These are phyloP conservation scores for Podarcis lilfordi DNA, from an alignment of 2,797 vertebrate genomes.

Conservation along the genomic window DNA sequence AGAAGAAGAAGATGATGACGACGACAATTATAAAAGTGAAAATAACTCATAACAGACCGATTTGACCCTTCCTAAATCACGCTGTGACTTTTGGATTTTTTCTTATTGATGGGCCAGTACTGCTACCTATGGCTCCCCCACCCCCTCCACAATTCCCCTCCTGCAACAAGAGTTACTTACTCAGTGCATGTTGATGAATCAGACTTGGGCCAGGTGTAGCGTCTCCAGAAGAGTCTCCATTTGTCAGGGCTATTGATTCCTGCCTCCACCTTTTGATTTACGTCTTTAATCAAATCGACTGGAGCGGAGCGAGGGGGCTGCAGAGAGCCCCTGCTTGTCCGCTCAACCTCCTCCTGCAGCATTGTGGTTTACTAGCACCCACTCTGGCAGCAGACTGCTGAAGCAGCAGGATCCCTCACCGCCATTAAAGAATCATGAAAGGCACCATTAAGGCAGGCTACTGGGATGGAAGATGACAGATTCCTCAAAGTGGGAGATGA, in stretches of 20 bases:
- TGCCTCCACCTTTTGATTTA: conserved; percentile 55
- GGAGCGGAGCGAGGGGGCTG: conserved; percentile 26
- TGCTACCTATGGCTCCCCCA: no score
- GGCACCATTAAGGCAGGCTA: conserved; percentile 27
- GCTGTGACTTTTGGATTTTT: background rate
- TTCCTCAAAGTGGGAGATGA: background rate
- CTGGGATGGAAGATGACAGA: conserved; percentile 10
- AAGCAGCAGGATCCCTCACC: conserved; percentile 16
- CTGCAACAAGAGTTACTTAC: background rate
- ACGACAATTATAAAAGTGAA: background rate
- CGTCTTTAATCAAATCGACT: conserved; percentile 45
- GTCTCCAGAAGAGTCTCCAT: conserved; percentile 28
- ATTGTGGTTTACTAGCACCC: conserved; percentile 20
- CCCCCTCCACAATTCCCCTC: background rate
- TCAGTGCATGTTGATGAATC: conserved; percentile 7
- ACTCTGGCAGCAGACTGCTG: conserved; percentile 25
- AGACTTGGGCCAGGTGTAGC: background rate
- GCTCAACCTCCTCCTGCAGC: conserved; percentile 26
- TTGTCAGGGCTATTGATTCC: conserved; percentile 50
- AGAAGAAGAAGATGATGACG: accelerated
- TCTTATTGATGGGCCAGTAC: background rate
- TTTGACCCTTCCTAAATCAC: background rate
- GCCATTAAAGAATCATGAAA: conserved; percentile 21
- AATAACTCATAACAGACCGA: background rate
- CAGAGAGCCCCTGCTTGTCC: background rate